A percentile compares a stretch with the other conserved stretches of the same genome.
phyloP scores from a whole-genome alignment of 1,140 invertebrate genomes.

The Himalopsyche phryganea region DNA sequence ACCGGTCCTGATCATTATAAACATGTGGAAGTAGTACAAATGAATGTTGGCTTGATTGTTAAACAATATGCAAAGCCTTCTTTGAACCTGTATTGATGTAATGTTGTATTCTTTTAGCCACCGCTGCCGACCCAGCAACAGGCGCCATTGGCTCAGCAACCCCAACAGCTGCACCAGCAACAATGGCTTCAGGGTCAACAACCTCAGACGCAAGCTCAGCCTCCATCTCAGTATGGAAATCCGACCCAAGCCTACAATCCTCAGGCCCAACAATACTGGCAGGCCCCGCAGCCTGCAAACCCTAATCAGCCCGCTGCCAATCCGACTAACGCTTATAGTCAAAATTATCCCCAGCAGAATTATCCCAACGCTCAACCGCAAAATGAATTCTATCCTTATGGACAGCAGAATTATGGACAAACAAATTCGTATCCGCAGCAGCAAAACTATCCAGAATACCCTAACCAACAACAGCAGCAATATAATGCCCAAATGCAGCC shows the following conservation, averaged over 20 bases:
- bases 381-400: slow-evolving; percentile 27
- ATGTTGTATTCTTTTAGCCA: slow-evolving; percentile 15
- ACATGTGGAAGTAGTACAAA: too few species aligned
- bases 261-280: slow-evolving; percentile 41
- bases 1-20: too few species aligned
- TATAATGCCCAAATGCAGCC: slow-evolving; percentile 36
- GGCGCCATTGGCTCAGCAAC: slow-evolving; percentile 3
- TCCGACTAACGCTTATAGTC: slow-evolving; percentile 1
- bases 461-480: slow-evolving; percentile 39
- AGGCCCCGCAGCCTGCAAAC: slow-evolving; percentile 39
- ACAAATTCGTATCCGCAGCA: slow-evolving; percentile 39
- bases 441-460: slow-evolving; percentile 39
- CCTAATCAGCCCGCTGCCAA: slow-evolving; percentile 9
- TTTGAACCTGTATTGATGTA: too few species aligned
- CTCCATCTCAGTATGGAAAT: slow-evolving; percentile 33
- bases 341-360: slow-evolving; percentile 11
- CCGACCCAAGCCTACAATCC: slow-evolving; percentile 36
- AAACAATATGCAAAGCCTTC: too few species aligned
- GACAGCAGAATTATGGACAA: slow-evolving; percentile 17
- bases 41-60: too few species aligned
- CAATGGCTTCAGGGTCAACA: slow-evolving; percentile 37
- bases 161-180: slow-evolving; percentile 32
- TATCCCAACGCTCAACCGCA: neutral
- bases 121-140: slow-evolving; percentile 18
- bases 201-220: slow-evolving; percentile 38